Evolutionary conservation across 2,797 vertebrate genomes (phyloP), one percentile per base, ranked within the genome.

Genomic region (Clamator glandarius): DNA sequence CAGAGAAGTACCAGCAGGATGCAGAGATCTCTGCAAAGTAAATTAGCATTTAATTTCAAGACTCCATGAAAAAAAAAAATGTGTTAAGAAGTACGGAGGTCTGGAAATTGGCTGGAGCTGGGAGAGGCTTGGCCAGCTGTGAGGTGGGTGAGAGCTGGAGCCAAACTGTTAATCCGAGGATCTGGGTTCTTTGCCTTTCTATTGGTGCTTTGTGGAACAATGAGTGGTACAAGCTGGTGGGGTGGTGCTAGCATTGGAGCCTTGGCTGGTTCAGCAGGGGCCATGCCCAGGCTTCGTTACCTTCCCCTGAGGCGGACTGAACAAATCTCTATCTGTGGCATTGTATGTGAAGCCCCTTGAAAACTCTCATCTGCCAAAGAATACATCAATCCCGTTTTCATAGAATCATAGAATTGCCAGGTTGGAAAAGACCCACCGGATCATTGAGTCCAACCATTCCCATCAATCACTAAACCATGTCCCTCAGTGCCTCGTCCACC

Each of bases 21-120:
- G 79, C 33, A 21, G 90, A 36, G 51, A 48, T 90, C 88, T 91
- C 78, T 78, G 82, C 75, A 73, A 79, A 91, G 84, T 57, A 85
- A 92, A 90, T 92, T 76, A 92, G 41, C 76, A 36, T 92, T 90
- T 91, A 84, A 92, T 93, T 94, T 84, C 55, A 41, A 64, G 87
- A 51, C 48, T 81, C 31, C 29, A 73, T 51, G 2, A 26, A 26
- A 24, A 9, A 33, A n/a, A n/a, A 63, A 42, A 41, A 66, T 18
- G 28, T 35, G 36, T 73, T 81, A 63, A 73, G 63, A 57, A 84
- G 52, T 23, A 36, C 8, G 9, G 59, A 64, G 66, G 48, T 16
- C 69, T 79, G 87, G 85, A 76, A 91, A 36, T 35, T 16, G 4
- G 21, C 70, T 50, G 70, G 59, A 84, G 81, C 25, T 25, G 12